Percentiles rank a stretch among this genome's conserved stretches.
Evolutionary conservation across 2,797 vertebrate genomes (phyloP).

Genomic region (Myiotriccus ornatus): DNA sequence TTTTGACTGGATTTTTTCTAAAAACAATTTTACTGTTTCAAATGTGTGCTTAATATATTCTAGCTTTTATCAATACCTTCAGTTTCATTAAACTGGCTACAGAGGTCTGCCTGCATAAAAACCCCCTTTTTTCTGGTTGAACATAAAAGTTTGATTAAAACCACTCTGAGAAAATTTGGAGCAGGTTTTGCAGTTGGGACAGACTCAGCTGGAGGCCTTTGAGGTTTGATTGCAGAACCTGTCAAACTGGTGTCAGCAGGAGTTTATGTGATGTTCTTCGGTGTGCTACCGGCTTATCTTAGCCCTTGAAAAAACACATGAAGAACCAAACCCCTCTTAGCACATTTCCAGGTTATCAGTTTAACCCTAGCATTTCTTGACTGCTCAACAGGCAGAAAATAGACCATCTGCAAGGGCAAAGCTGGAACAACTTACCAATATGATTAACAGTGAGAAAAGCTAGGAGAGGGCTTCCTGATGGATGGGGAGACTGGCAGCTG

Average conservation of each 20-base stretch:
- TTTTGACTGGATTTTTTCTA: background rate
- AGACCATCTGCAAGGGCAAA: background rate
- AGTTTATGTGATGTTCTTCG: background rate
- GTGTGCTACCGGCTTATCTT: background rate
- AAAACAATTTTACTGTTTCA: background rate
- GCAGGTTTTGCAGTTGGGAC: background rate
- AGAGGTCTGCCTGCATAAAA: background rate
- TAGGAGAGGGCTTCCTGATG: background rate
- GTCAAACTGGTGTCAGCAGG: background rate
- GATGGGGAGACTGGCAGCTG: background rate
- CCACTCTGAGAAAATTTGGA: background rate
- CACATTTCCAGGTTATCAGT: background rate
- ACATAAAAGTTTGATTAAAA: constrained; percentile 40
- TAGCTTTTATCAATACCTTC: background rate
- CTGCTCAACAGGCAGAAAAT: background rate
- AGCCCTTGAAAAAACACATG: background rate
- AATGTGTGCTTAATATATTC: background rate
- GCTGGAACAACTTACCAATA: background rate
- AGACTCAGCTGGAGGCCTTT: background rate
- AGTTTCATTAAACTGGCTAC: background rate
- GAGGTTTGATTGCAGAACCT: constrained; percentile 2
- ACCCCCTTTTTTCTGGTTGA: background rate
- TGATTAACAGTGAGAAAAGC: background rate
- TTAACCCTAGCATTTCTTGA: background rate
- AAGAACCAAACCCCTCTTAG: background rate